Evolutionary conservation across 1,140 invertebrate species (phyloP).

Genomic region (Armadillidium nasatum): DNA sequence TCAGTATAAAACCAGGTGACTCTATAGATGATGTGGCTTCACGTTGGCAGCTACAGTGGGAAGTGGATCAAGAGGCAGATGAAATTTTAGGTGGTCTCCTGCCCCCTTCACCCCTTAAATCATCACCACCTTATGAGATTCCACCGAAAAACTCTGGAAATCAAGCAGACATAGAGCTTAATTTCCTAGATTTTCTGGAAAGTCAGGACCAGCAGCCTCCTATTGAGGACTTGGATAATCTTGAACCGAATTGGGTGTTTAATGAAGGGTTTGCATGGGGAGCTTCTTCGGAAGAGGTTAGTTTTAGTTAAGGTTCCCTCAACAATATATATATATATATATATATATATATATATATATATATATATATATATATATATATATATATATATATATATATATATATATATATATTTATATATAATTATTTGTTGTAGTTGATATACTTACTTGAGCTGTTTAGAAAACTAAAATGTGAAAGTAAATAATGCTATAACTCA

Average conservation of each 20-base stretch:
- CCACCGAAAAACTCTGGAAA: neutral
- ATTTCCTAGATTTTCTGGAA: neutral
- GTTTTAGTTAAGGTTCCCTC: too few relatives aligned
- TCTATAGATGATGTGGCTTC: neutral
- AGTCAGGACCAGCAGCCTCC: neutral
- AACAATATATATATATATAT: too few relatives aligned
- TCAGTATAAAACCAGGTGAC: neutral
- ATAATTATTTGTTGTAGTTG: too few relatives aligned
- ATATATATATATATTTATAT: too few relatives aligned
- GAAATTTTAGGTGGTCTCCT: constrained; percentile 41
- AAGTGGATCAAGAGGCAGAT: constrained; percentile 44
- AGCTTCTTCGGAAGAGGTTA: constrained; percentile 22
- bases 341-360: too few relatives aligned
- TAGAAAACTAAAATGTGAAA: too few relatives aligned
- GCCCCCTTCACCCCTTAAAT: neutral
- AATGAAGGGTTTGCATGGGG: constrained; percentile 41
- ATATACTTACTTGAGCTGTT: too few relatives aligned
- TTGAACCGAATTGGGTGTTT: constrained; percentile 39
- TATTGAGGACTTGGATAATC: constrained; percentile 37
- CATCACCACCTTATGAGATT: neutral
- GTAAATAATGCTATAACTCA: too few relatives aligned
- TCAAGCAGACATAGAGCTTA: neutral
- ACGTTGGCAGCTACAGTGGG: constrained; percentile 28
- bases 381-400: too few relatives aligned
- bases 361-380: too few relatives aligned